Percentiles rank a stretch among this genome's conserved stretches.
These are phyloP conservation scores for Pissodes strobi DNA, from an alignment of 1,140 invertebrate genomes.

Conservation along the genomic window DNA sequence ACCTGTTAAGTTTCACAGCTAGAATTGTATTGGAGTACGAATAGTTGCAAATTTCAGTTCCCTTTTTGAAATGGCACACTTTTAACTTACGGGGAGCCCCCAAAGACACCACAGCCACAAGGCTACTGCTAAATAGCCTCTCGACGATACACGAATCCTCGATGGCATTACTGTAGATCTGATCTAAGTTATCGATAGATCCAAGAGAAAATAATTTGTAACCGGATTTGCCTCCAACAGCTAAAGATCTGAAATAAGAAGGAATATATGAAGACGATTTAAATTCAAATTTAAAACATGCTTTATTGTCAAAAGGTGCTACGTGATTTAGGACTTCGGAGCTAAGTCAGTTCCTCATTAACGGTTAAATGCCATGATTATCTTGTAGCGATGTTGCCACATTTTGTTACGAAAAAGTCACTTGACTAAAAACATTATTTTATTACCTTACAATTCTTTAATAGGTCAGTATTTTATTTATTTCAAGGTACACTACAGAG, in stretches of 20 bases:
- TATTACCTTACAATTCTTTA: no score
- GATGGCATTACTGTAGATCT: constrained; percentile 80
- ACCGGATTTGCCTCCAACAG: constrained; percentile 86
- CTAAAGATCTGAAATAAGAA: constrained; percentile 75
- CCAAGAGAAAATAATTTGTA: constrained; percentile 87
- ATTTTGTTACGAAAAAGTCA: no score
- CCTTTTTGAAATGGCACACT: constrained; percentile 98
- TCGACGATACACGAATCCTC: constrained; percentile 95
- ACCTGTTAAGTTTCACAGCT: constrained; percentile 96
- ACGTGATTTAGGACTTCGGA: neutral
- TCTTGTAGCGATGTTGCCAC: no score
- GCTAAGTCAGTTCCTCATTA: no score
- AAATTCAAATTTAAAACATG: no score
- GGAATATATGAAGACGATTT: no score
- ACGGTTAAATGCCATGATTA: no score
- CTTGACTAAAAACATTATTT: no score
- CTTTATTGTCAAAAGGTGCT: no score
- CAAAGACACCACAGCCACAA: constrained; percentile 93
- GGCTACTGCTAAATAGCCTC: constrained; percentile 93
- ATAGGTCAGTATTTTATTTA: no score
- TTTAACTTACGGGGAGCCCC: constrained; percentile 90
- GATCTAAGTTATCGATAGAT: constrained; percentile 83
- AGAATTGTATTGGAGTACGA: constrained; percentile 97
- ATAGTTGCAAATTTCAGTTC: constrained; percentile 98
- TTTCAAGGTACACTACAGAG: no score